A percentile compares a stretch with the other conserved stretches of the same genome.
Conservation (phyloP, 2,113 vertebrate species). For the Polypterus bichir region DNA sequence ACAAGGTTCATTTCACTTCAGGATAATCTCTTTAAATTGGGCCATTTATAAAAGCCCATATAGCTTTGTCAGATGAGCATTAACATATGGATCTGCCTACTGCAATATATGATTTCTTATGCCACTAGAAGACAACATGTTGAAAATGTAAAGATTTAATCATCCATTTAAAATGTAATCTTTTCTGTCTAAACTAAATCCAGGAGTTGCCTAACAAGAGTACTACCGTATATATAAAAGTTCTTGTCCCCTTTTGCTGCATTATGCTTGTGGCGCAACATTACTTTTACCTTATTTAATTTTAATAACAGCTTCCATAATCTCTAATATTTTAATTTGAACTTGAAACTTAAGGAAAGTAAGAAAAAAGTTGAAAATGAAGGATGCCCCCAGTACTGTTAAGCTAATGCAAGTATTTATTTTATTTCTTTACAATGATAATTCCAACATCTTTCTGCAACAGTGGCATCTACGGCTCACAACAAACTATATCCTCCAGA, state of each 20-base stretch:
- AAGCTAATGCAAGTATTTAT: background rate
- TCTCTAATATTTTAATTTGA: slow-evolving; percentile 34
- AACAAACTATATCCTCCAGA: slow-evolving; percentile 56
- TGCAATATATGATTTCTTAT: slow-evolving; percentile 41
- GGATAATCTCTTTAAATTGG: slow-evolving; percentile 45
- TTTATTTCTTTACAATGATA: slow-evolving; percentile 52
- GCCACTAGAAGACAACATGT: slow-evolving; percentile 36
- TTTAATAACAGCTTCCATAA: slow-evolving; percentile 21
- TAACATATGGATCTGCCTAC: background rate
- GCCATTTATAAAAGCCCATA: slow-evolving; percentile 29
- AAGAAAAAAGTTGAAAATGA: background rate
- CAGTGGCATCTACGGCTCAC: slow-evolving; percentile 54
- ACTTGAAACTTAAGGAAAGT: slow-evolving; percentile 27
- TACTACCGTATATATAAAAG: too few relatives aligned
- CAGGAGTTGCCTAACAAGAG: background rate
- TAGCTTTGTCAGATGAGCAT: slow-evolving; percentile 23
- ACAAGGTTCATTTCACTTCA: slow-evolving; percentile 57
- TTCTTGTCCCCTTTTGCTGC: too few relatives aligned
- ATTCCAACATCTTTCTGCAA: slow-evolving; percentile 50
- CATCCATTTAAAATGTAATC: slow-evolving; percentile 1
- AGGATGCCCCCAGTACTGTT: slow-evolving; percentile 19
- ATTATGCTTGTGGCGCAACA: too few relatives aligned
- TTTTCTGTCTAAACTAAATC: background rate
- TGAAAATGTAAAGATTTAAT: slow-evolving; percentile 37
- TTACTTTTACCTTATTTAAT: too few relatives aligned